Percentiles rank a stretch among this genome's conserved stretches.
phyloP scores from a whole-genome alignment of 2,113 vertebrate genomes.

The Thoracochromis brauschi region DNA sequence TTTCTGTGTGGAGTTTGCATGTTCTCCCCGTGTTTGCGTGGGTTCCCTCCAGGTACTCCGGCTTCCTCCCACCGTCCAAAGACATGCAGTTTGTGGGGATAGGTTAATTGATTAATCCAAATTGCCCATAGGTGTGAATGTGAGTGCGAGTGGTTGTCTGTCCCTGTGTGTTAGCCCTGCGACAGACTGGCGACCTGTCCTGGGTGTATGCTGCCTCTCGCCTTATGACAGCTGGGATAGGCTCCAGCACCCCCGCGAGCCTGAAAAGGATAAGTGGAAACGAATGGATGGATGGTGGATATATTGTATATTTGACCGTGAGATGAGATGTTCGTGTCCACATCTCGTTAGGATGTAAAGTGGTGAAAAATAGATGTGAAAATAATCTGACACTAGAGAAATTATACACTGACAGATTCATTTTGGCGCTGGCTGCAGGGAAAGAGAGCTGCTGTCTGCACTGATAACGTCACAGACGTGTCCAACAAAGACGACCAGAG shows the following conservation, averaged over 20 bases:
- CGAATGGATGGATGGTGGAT: neutral
- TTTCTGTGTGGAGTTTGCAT: neutral
- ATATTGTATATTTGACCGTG: neutral
- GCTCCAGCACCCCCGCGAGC: neutral
- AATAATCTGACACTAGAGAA: neutral
- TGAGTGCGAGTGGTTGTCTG: neutral
- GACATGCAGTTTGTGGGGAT: neutral
- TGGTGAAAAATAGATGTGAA: neutral
- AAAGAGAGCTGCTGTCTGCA: constrained; percentile 70
- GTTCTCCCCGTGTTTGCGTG: neutral
- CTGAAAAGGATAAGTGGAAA: neutral
- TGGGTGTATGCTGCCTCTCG: fast-evolving
- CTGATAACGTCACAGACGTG: constrained; percentile 90
- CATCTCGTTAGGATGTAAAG: neutral
- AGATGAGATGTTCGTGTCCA: neutral
- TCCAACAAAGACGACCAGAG: constrained; percentile 79
- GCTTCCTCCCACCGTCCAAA: neutral
- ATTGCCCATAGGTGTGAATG: neutral
- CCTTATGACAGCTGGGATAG: neutral
- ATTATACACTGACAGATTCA: neutral
- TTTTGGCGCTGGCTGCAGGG: constrained; percentile 9
- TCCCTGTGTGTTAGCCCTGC: fast-evolving
- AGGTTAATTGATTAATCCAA: neutral
- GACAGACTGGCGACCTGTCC: fast-evolving
- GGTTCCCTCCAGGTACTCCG: neutral